phyloP scores from a whole-genome alignment of 1,140 invertebrate species.

The Trachelipus rathkii region DNA sequence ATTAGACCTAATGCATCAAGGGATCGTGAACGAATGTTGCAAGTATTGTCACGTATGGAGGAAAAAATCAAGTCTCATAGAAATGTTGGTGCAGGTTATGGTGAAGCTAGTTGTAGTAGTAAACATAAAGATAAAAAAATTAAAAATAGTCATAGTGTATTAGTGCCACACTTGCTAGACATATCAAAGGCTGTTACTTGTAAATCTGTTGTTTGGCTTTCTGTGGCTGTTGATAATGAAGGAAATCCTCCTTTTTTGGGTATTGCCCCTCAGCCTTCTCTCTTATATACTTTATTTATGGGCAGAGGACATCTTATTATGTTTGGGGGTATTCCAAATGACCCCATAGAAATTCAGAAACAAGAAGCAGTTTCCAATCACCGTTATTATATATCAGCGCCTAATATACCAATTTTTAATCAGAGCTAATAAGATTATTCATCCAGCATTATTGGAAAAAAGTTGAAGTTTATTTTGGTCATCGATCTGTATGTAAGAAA shows the following conservation, averaged over 20 bases:
- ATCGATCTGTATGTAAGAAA: no score
- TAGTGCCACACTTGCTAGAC: conserved; percentile 66
- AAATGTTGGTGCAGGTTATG: conserved; percentile 37
- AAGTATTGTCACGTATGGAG: conserved; percentile 60
- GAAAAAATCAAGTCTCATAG: conserved; percentile 53
- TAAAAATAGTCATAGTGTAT: conserved; percentile 19
- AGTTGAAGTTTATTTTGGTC: no score
- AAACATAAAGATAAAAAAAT: conserved; percentile 19
- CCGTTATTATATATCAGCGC: conserved; percentile 34
- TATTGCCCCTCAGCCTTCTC: conserved; percentile 70
- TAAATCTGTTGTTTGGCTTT: conserved; percentile 44
- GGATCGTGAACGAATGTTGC: conserved; percentile 60
- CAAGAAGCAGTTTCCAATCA: conserved; percentile 36
- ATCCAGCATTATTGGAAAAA: no score
- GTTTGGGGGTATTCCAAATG: conserved; percentile 87
- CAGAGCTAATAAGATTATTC: no score
- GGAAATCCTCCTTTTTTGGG: conserved; percentile 23
- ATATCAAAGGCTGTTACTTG: conserved; percentile 59
- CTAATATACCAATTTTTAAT: conserved; percentile 5
- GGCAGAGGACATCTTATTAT: conserved; percentile 88
- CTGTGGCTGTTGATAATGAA: conserved; percentile 24
- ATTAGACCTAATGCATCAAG: conserved; percentile 51
- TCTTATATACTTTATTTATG: conserved; percentile 80
- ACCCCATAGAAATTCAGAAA: conserved; percentile 49
- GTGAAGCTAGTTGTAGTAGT: conserved; percentile 39